Base-by-base conservation (phyloP, 2,113 vertebrate species). In the Oncorhynchus tshawytscha region DNA sequence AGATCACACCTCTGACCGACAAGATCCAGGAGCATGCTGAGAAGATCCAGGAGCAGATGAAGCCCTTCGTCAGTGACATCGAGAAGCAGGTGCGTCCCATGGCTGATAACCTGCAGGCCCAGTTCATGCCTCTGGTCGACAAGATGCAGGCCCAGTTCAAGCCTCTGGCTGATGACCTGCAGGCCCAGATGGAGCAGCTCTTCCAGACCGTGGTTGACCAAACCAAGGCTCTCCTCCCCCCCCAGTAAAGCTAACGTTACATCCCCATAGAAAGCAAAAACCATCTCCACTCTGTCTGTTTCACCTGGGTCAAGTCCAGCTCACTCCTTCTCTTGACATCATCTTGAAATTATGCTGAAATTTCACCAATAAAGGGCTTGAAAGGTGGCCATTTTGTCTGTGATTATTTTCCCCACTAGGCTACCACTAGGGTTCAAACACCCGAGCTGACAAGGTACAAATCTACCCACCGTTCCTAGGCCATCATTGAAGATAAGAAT, bases 31-130 rank as follows among this genome's bases (percentile, higher is more conserved):
- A 64, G 2, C 73, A 87, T 76, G 81, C 84, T 22, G 0, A 72
- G 59, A 91, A 83, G 76, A 78, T 92, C 77, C 88, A 88, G 72
- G 86, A 87, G 72, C 89, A 89, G 78, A 72, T 91, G 74, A 81
- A 85, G 78, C 90, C 91, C 29, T 67, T 77, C 71, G 74, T 90
- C 9, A 3, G 66, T 81, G 88, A 86, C 88, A 85, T 89, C 0
- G 83, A 91, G 72, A 85, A 82, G 1, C 80, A 87, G 62, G 67
- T 91, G 29, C 84, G 77, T 72, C 88, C 88, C 9, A 59, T 91
- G 68, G 78, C 84, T 0, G 83, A 83, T 15, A 79, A 79, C 34
- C 24, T 92, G 72, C 80, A 76, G 57, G 39, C 81, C 22, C 86
- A 90, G 71, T 29, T 84, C 74, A 57, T 29, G 64, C 70, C 87